phyloP scores from a whole-genome alignment of 2,113 vertebrate genomes.

The Lampris megalopsis region DNA sequence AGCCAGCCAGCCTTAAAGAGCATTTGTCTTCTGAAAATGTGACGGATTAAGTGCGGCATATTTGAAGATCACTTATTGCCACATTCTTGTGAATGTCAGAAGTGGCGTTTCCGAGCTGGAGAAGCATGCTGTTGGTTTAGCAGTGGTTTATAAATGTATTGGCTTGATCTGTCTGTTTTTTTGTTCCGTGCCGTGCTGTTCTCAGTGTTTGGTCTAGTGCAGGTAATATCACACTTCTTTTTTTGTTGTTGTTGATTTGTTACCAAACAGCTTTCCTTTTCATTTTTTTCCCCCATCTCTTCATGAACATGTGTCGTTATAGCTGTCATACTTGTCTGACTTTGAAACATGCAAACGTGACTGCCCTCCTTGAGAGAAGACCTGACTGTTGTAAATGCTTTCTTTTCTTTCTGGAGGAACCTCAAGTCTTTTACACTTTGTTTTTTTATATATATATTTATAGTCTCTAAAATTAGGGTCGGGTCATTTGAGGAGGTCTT shows the following conservation, averaged over 20 bases:
- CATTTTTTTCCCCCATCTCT: neutral
- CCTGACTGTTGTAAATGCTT: constrained; percentile 70
- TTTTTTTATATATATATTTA: constrained; percentile 78
- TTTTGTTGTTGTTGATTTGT: constrained; percentile 12
- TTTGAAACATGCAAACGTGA: constrained; percentile 51
- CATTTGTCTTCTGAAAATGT: neutral
- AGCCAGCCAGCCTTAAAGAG: neutral
- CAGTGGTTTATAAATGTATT: constrained; percentile 15
- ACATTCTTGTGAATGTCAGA: neutral
- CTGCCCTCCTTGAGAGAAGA: constrained; percentile 60
- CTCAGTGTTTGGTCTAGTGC: constrained; percentile 44
- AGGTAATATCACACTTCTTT: constrained; percentile 38
- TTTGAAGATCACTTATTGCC: neutral
- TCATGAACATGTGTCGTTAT: too few relatives aligned
- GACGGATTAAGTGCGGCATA: neutral
- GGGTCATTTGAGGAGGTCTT: constrained; percentile 9
- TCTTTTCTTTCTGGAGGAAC: constrained; percentile 70
- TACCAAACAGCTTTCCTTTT: neutral
- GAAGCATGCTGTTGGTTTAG: constrained; percentile 17
- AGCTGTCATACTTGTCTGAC: constrained; percentile 32
- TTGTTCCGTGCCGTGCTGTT: constrained; percentile 49
- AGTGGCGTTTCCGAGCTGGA: neutral
- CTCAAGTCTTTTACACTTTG: constrained; percentile 69
- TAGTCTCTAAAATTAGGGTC: constrained; percentile 70
- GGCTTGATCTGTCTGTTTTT: constrained; percentile 38